These are phyloP conservation scores for Panurus biarmicus DNA, from an alignment of 2,113 vertebrate species.

Conservation along the genomic window DNA sequence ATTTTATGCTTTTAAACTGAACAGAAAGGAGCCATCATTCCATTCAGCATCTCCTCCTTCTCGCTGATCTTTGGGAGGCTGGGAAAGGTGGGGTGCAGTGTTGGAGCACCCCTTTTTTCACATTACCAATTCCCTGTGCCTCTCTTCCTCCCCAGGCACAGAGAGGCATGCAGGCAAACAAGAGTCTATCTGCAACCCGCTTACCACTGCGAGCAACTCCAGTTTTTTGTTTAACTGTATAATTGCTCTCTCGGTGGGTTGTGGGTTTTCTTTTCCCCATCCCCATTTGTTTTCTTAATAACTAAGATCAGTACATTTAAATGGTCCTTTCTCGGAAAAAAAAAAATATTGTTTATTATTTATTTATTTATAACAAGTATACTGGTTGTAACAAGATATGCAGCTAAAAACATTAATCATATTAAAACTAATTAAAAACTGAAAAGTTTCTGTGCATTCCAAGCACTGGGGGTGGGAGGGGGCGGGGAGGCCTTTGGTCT, in stretches of 20 bases:
- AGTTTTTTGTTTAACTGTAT: conserved; percentile 63
- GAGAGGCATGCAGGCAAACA: neutral
- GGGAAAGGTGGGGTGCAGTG: neutral
- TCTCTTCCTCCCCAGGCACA: neutral
- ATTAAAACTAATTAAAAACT: conserved; percentile 70
- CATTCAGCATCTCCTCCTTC: neutral
- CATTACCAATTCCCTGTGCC: neutral
- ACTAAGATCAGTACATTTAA: conserved; percentile 30
- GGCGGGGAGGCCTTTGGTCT: conserved; percentile 50
- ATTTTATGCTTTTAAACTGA: neutral
- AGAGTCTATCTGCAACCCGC: conserved; percentile 40
- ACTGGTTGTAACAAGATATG: conserved; percentile 52
- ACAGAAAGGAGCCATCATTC: neutral
- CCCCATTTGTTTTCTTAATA: conserved; percentile 67
- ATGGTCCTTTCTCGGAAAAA: neutral
- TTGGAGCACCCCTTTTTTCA: neutral
- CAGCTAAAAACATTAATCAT: conserved; percentile 57
- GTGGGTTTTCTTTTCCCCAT: neutral
- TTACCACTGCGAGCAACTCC: conserved; percentile 38
- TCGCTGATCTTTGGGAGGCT: neutral
- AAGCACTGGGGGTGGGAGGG: conserved; percentile 24
- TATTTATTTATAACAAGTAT: neutral
- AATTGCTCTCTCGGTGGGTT: conserved; percentile 46
- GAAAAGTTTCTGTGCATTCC: conserved; percentile 63
- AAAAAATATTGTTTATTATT: no score